phyloP scores from a whole-genome alignment of 2,113 vertebrate species.

The Pygoscelis adeliae region DNA sequence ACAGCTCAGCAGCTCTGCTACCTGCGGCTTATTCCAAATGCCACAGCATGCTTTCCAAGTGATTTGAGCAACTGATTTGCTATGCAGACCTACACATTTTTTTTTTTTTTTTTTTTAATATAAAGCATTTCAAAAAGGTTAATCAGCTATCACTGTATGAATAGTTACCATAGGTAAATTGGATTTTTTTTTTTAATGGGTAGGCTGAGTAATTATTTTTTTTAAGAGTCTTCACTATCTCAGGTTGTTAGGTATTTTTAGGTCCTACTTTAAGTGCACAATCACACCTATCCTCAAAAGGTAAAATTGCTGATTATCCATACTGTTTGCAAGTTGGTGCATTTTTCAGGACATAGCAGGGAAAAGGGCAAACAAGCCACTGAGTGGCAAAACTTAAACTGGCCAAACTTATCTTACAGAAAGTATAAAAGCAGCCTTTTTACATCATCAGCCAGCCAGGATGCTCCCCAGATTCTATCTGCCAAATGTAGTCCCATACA shows the following conservation, averaged over 20 bases:
- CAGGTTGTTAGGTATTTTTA: not conserved
- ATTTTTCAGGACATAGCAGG: not conserved
- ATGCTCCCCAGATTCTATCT: not conserved
- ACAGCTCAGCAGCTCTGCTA: not conserved
- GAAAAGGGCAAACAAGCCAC: not conserved
- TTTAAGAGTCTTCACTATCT: not conserved
- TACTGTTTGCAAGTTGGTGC: not conserved
- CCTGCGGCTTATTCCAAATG: not conserved
- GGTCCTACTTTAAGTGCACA: not conserved
- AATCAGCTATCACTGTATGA: not conserved
- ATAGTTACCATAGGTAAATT: not conserved
- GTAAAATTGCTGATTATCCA: not conserved
- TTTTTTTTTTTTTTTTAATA: not conserved
- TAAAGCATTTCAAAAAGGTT: not conserved
- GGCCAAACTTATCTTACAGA: not conserved
- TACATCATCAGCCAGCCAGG: not conserved
- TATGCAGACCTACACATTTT: not conserved
- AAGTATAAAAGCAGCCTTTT: not conserved
- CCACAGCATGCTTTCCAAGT: not conserved
- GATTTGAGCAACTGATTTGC: not conserved
- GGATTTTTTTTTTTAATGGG: not conserved
- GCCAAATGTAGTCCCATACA: accelerated
- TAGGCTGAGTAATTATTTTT: not conserved
- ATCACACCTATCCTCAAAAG: not conserved
- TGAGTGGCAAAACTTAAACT: not conserved